Evolutionary conservation across 2,888 invertebrate species (phyloP).

Genomic region (Gastrophysa polygoni): DNA sequence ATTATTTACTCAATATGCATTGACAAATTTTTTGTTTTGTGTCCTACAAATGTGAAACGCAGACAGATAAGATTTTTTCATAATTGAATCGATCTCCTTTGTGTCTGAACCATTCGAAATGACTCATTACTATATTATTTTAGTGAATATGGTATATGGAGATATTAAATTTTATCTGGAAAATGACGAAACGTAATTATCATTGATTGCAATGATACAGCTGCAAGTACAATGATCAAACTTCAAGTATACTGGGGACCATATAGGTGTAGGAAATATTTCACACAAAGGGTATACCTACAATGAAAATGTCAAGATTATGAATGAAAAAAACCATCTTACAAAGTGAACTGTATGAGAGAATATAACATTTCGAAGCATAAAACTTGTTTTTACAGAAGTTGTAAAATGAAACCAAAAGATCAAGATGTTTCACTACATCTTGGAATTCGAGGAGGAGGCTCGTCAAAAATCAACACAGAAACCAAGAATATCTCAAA

Average conservation of each 20-base stretch:
- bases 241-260: neutral
- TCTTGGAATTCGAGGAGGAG: too few relatives aligned
- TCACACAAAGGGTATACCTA: too few relatives aligned
- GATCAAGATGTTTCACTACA: too few relatives aligned
- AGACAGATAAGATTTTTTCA: too few relatives aligned
- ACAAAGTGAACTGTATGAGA: neutral
- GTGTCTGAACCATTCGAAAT: neutral
- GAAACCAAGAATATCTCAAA: neutral
- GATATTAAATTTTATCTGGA: neutral
- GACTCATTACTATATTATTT: neutral
- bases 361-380: too few relatives aligned
- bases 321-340: slow-evolving; percentile 7
- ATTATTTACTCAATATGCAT: too few relatives aligned
- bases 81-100: too few relatives aligned
- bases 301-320: slow-evolving; percentile 14
- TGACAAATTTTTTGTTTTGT: too few relatives aligned
- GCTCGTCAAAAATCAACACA: too few relatives aligned
- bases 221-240: neutral
- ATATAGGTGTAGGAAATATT: neutral
- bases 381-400: too few relatives aligned
- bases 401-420: too few relatives aligned
- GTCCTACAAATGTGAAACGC: too few relatives aligned
- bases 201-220: neutral
- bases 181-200: neutral
- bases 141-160: neutral